Evolutionary conservation across 2,797 vertebrate species (phyloP), one percentile per base, ranked within the genome.

Genomic region (Pangasius djambal): DNA sequence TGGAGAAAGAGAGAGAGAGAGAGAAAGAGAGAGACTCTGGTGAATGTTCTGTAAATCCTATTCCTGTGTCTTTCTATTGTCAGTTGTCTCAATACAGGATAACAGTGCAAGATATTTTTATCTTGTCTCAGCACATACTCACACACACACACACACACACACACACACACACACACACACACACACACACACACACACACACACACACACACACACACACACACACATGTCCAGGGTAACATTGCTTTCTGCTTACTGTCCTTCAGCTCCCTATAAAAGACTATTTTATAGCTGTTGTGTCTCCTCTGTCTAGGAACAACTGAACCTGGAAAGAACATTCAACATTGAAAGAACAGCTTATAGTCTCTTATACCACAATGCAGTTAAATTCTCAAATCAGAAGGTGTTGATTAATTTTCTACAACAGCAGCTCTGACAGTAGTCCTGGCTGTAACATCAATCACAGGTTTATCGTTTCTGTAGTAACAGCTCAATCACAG

Each of bases 1-100:
- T 15, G 16, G 72, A 77, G 48, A 78, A 87, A 94, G 90, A 89
- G 69, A 91, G 57, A 22, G 84, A 70, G n/a, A 83, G 20, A 84
- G 37, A 50, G 1, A 59, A 6, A 65, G 22, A 52, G 7, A 75
- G 28, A n/a, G 31, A 69, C 37, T 55, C 37, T 55, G 83, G 57
- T 75, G 44, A 50, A 83, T 86, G 25, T 67, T 83, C 4, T 83
- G 22, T 85, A 84, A 61, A 83, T 44, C 28, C 31, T 50, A 44
- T 59, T 61, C 55, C 48, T 48, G 3, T 48, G 37, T 7, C 52
- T 61, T 61, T 31, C 59, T 85, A 86, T 59, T 50, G 74, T 59
- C 61, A 79, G 48, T 69, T 44, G 5, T 57, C 72, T 48, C n/a
- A 65, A 79, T 79, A 89, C 83, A 69, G 52, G 18, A 81, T 81